Base-by-base conservation (phyloP, 1,140 invertebrate species). In the Formica exsecta region DNA sequence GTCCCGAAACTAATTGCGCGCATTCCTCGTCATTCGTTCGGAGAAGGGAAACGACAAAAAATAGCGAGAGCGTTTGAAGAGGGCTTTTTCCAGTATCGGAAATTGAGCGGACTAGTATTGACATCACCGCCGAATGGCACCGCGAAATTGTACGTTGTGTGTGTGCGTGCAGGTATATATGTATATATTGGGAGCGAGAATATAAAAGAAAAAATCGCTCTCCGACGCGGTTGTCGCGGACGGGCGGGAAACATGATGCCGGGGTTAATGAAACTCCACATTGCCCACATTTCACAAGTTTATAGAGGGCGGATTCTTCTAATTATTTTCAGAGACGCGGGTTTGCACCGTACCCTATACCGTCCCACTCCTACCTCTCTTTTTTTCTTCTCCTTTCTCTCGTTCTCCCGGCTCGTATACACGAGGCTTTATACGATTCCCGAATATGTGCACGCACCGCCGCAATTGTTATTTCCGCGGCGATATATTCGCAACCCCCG, bases 261-360 rank as follows among this genome's bases (percentile, higher is more conserved):
- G 68, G 29, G 79, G 68, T 83, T 83, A 83, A 83, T 83, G 79
- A 83, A 83, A 83, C 79, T 62, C 79, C 54, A 57, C 79, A 73
- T 83, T 68, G 79, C 68, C 68, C 68, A 83, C 79, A 83, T 83
- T 74, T 83, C 79, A 83, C 79, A 68, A 83, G 68, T 83, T 83
- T 83, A 81, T 81, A 83, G 79, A 74, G 51, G 79, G 68, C 68
- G 66, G 13, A 16, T 16, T 83, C 79, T 74, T 83, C 79, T 83
- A 83, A 83, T 83, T 83, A 83, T 83, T 83, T 83, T 68, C 79
- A 74, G 68, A 74, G 79, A n/a, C 38, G 54, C 38, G 68, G 25
- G 61, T 73, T 74, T 13, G 68, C 68, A 19, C 79, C 54, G n/a
- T 44, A 61, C 11, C 11, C 0, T 44, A 19, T 44, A 25, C 38